These are phyloP conservation scores for Sebastolobus alascanus DNA, from an alignment of 2,797 vertebrate genomes.

Conservation along the genomic window DNA sequence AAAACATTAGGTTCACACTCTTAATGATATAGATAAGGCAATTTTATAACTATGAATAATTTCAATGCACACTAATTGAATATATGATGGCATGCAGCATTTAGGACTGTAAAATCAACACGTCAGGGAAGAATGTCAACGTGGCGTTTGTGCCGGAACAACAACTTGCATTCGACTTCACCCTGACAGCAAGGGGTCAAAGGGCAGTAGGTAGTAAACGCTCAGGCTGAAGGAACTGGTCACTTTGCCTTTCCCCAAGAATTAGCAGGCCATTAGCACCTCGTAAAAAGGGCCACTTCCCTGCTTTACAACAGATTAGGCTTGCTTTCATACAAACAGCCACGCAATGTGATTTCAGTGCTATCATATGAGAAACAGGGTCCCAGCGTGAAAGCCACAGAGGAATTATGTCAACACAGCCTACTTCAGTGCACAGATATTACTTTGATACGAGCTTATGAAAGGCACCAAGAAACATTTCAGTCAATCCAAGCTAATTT, in stretches of 20 bases:
- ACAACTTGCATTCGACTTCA: constrained; percentile 53
- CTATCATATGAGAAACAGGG: constrained; percentile 24
- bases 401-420: constrained; percentile 43
- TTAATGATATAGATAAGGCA: not conserved
- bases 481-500: constrained; percentile 43
- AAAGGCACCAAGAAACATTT: constrained; percentile 38
- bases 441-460: constrained; percentile 54
- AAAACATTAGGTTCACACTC: not conserved
- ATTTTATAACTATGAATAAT: not conserved
- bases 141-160: constrained; percentile 17
- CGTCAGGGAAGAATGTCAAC: constrained; percentile 40
- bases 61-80: not conserved
- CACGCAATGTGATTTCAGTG: constrained; percentile 53
- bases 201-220: constrained; percentile 79
- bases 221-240: constrained; percentile 74
- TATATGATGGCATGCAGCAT: constrained; percentile 2
- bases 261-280: constrained; percentile 85
- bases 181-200: constrained; percentile 65
- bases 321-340: constrained; percentile 70
- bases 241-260: constrained; percentile 79
- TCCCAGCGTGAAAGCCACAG: constrained; percentile 34
- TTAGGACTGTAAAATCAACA: constrained; percentile 18
- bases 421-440: constrained; percentile 53
- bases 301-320: constrained; percentile 78
- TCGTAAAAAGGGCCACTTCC: constrained; percentile 79